phyloP scores from a whole-genome alignment of 2,113 vertebrate species.

The Ginglymostoma cirratum region DNA sequence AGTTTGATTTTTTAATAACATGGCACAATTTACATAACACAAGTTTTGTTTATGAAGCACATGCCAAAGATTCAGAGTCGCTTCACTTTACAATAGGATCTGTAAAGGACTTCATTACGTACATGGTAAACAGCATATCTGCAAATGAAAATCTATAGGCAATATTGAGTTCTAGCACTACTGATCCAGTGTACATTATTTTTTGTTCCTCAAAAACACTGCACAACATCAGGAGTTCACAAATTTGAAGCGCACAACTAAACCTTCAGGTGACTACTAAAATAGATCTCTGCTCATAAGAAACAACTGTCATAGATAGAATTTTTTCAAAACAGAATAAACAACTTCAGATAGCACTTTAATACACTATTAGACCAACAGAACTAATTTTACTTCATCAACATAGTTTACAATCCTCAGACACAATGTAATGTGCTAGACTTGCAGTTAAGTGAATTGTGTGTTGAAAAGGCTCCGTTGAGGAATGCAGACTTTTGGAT shows the following conservation, averaged over 20 bases:
- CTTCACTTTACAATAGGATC: constrained; percentile 82
- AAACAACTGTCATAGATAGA: constrained; percentile 78
- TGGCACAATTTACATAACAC: constrained; percentile 99
- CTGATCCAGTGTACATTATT: constrained; percentile 82
- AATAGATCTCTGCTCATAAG: constrained; percentile 98
- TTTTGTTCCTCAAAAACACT: constrained; percentile 69
- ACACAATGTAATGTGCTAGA: constrained; percentile 61
- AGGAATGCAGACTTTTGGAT: constrained; percentile 68
- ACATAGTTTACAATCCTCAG: constrained; percentile 82
- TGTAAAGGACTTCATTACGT: constrained; percentile 93
- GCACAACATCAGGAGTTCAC: constrained; percentile 93
- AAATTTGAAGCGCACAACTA: constrained; percentile 98
- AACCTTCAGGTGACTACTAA: constrained; percentile 96
- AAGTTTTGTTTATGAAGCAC: constrained; percentile 92
- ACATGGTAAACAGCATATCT: constrained; percentile 92
- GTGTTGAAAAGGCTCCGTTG: constrained; percentile 65
- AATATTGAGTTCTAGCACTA: constrained; percentile 95
- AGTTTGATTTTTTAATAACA: constrained; percentile 99
- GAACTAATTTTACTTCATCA: constrained; percentile 81
- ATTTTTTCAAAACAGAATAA: constrained; percentile 71
- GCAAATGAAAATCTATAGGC: constrained; percentile 94
- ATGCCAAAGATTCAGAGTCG: constrained; percentile 92
- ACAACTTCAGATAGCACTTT: constrained; percentile 88
- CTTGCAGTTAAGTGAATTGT: constrained; percentile 54
- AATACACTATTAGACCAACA: constrained; percentile 89